Base-by-base conservation (phyloP, 1,140 invertebrate genomes). In the Bombus soroeensis region DNA sequence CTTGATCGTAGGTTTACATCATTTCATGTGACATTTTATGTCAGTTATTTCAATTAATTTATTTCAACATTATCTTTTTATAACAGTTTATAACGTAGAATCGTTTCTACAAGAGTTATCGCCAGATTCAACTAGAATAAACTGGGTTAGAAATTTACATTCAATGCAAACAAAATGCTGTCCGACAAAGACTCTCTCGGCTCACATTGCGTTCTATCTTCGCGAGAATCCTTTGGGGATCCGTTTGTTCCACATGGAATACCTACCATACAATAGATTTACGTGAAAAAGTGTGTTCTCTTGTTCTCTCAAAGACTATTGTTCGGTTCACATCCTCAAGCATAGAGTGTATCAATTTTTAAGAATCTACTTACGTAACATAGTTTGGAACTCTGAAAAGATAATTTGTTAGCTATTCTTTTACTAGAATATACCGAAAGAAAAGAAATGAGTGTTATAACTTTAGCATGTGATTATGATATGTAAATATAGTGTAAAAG, bases 201-300 rank as follows among this genome's bases (percentile, higher is more conserved):
- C 64, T 62, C 64, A 68, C 41, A 47, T 68, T 47, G 80, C 82
- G 59, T 57, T 88, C 47, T 85, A 88, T 91, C 84, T 92, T 89
- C 81, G 86, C 81, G 78, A 88, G 72, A 78, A 73, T 80, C 57
- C 90, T 87, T 91, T 41, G 25, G 89, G 75, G 81, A 87, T 66
- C 13, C 4, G 25, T 47, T 28, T 47, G 57, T 79, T 64, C 68
- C 66, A n/a, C 15, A 43, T 43, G 66, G 72, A 57, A 81, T 73
- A 76, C 34, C 57, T 53, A 18, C 47, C 47, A 53, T 10, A 12
- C 39, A 84, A 66, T 88, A 66, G 81, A 81, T 34, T 66, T 68
- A 76, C 25, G 15, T 76, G 43, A 85, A 85, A 75, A 66, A 85
- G 70, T 59, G 59, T 85, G 18, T 57, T 83, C 39, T 18, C 64